Conservation (phyloP, 2,888 invertebrate species). For the Xylota sylvarum region DNA sequence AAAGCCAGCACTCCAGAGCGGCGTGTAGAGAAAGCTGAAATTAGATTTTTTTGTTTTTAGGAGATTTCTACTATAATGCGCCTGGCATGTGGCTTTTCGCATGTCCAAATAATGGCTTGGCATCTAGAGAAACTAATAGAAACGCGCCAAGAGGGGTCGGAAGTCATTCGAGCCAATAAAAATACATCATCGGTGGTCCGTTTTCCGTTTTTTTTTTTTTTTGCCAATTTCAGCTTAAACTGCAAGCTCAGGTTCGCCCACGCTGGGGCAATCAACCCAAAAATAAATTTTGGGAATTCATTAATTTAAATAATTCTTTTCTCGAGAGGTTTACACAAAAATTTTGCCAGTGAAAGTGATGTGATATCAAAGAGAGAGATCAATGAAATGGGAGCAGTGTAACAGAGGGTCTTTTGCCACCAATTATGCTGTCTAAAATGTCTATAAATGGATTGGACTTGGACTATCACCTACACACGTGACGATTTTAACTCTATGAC, state of each 20-base stretch:
- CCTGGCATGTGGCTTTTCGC: constrained; percentile 49
- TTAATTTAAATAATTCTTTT: constrained; percentile 41
- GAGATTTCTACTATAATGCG: constrained; percentile 29
- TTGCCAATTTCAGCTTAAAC: constrained; percentile 48
- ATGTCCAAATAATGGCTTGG: constrained; percentile 57
- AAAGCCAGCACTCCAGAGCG: constrained; percentile 30
- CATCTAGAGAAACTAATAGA: constrained; percentile 49
- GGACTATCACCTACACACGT: too few species aligned
- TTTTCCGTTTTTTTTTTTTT: constrained; percentile 31
- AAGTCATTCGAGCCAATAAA: constrained; percentile 38
- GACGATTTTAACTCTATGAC: too few species aligned
- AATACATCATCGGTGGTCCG: constrained; percentile 49
- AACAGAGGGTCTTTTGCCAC: not conserved
- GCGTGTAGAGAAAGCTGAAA: constrained; percentile 59
- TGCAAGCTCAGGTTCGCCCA: constrained; percentile 22
- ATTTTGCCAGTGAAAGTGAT: constrained; percentile 43
- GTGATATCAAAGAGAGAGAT: constrained; percentile 11
- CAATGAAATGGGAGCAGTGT: constrained; percentile 11
- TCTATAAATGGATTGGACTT: not conserved
- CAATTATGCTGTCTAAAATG: too few species aligned
- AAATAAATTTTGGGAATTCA: constrained; percentile 23
- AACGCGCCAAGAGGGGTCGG: constrained; percentile 52
- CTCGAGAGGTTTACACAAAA: constrained; percentile 17
- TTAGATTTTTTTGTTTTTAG: constrained; percentile 45
- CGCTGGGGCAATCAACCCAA: not conserved